These are phyloP conservation scores for Matsumurasca onukii DNA, from an alignment of 1,140 invertebrate species.

Conservation along the genomic window DNA sequence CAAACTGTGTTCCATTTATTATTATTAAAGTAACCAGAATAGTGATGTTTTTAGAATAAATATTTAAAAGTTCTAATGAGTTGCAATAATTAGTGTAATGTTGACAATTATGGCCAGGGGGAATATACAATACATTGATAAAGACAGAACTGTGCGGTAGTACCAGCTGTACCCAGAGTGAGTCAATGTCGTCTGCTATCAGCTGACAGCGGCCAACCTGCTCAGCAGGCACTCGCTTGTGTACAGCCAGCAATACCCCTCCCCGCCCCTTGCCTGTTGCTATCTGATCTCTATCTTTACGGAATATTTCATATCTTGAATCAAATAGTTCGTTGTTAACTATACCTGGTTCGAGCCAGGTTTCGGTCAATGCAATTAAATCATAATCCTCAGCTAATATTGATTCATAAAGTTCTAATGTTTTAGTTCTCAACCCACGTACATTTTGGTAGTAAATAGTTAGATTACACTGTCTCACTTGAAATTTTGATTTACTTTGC, in stretches of 20 bases:
- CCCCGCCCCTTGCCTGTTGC: background rate
- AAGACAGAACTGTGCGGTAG: background rate
- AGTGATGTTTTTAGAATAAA: background rate
- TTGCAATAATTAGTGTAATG: background rate
- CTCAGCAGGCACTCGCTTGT: background rate
- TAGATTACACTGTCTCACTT: too few species aligned
- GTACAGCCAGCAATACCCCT: background rate
- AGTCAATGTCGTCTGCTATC: background rate
- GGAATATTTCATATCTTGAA: too few species aligned
- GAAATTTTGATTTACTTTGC: too few species aligned
- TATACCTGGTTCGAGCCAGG: background rate
- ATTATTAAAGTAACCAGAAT: background rate
- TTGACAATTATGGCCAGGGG: background rate
- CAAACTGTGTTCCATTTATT: background rate
- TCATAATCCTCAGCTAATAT: too few species aligned
- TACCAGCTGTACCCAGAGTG: background rate
- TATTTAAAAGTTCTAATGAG: background rate
- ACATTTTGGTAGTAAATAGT: too few species aligned
- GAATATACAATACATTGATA: background rate
- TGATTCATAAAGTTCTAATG: too few species aligned
- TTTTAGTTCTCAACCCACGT: too few species aligned
- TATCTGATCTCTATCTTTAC: background rate
- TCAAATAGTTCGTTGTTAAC: background rate
- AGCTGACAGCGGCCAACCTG: background rate
- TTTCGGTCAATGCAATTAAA: background rate